These are phyloP conservation scores for Nesidiocoris tenuis DNA, from an alignment of 2,888 invertebrate species.

Conservation along the genomic window DNA sequence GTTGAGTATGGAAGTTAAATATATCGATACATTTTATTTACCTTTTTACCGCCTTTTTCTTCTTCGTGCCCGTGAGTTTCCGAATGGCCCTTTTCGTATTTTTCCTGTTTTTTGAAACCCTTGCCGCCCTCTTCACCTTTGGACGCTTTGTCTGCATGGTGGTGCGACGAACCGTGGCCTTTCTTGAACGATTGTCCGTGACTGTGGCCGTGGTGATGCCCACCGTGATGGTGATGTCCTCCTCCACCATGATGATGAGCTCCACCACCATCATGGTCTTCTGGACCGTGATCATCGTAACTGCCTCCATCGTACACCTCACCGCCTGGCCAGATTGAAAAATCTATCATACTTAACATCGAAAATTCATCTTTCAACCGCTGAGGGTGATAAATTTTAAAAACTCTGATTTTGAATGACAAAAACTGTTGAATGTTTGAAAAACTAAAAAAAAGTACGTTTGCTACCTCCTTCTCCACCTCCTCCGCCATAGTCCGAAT, in stretches of 20 bases:
- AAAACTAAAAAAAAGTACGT: no score
- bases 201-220: constrained; percentile 30
- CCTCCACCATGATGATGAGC: not conserved
- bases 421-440: no score
- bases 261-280: not conserved
- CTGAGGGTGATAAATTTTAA: no score
- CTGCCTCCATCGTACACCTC: not conserved
- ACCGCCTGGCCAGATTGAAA: not conserved
- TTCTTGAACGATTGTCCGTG: constrained; percentile 46
- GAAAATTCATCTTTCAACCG: no score
- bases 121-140: constrained; percentile 60
- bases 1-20: constrained; percentile 60
- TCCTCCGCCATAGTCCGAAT: not conserved
- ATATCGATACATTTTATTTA: constrained; percentile 53
- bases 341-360: no score
- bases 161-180: constrained; percentile 53
- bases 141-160: constrained; percentile 58
- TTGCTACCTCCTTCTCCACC: not conserved
- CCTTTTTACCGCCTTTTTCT: constrained; percentile 59
- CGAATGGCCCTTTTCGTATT: constrained; percentile 61
- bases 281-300: no score
- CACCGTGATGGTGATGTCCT: constrained; percentile 6
- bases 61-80: constrained; percentile 62
- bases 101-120: constrained; percentile 57
- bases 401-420: no score